Evolutionary conservation across 2,113 vertebrate species (phyloP), one percentile per base, ranked within the genome.

Genomic region (Herpetotheres cachinnans): DNA sequence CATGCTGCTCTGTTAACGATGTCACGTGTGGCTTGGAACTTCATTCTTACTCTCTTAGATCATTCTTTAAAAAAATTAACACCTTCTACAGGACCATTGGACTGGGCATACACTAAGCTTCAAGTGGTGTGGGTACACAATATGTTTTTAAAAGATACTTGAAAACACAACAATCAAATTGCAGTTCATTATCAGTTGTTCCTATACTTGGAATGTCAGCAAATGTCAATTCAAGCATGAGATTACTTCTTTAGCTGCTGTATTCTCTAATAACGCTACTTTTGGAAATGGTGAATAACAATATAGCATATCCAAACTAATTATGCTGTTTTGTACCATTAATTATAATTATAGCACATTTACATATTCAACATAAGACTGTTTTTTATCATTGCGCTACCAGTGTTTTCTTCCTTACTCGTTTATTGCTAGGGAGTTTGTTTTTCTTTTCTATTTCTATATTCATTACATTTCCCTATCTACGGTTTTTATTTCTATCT

Each of bases 281-380:
- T 94, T 89, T 91, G 73, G 59, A 84, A 89, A 59, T 52, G 42
- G 24, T 65, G 80, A 94, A 58, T 86, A 92, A 81, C 50, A 70
- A 58, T 70, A 73, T 58, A 74, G 61, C 72, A 87, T 78, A 74
- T 40, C 47, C 32, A 74, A 82, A 78, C 46, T 93, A 86, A 91
- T 92, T 78, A 86, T 89, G 36, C n/a, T 12, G 78, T 91, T 96
- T 95, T 74, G 19, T 73, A 66, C 67, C n/a, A 62, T 94, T 96
- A 81, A 89, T 94, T 84, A 26, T 95, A 92, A 91, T 95, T 95
- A 78, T 50, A 94, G 59, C 6, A 36, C 22, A 59, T 95, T 95
- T 86, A 16, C 72, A 80, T 95, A 84, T 70, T 73, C 50, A 81
- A 1, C 47, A 19, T 73, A 56, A 40, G 82, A 65, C 63, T 49